Percentiles rank a stretch among this genome's conserved stretches.
Evolutionary conservation across 2,888 invertebrate genomes (phyloP).

Genomic region (Chymomyza procnemis): DNA sequence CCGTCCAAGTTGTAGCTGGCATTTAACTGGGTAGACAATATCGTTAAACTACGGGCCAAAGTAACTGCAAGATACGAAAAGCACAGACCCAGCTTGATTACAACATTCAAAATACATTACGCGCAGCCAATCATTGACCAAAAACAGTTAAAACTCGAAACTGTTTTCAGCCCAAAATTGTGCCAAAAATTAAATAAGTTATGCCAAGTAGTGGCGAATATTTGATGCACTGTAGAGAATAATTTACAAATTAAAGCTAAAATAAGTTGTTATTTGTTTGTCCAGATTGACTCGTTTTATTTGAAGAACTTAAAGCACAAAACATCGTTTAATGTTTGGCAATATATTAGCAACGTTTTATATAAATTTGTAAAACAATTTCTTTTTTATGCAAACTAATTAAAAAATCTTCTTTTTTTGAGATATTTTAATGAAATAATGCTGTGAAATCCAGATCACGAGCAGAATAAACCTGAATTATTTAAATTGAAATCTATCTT

Average conservation of each 20-base stretch:
- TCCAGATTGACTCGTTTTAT: not conserved
- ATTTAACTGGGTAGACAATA: conserved; percentile 41
- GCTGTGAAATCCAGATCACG: too few relatives aligned
- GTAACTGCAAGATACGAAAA: conserved; percentile 37
- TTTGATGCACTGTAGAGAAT: not conserved
- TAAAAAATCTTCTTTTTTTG: too few relatives aligned
- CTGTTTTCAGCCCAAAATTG: not conserved
- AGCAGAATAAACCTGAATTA: too few relatives aligned
- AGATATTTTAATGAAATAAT: too few relatives aligned
- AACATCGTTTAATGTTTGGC: too few relatives aligned
- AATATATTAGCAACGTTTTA: too few relatives aligned
- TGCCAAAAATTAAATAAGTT: not conserved
- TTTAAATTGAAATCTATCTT: too few relatives aligned
- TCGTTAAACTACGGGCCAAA: conserved; percentile 1
- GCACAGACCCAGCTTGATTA: not conserved
- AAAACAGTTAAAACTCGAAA: conserved; percentile 9
- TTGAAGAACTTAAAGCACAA: too few relatives aligned
- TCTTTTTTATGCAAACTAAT: too few relatives aligned
- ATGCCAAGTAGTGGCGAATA: not conserved
- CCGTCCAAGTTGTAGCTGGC: conserved; percentile 34
- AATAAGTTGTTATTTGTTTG: conserved; percentile 8
- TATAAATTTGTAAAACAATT: too few relatives aligned
- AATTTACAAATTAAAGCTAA: not conserved
- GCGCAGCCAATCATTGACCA: conserved; percentile 29
- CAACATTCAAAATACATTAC: conserved; percentile 14